These are phyloP conservation scores for Anthopleura xanthogrammica DNA, from an alignment of 92 coral and sea anemone species.

Conservation along the genomic window DNA sequence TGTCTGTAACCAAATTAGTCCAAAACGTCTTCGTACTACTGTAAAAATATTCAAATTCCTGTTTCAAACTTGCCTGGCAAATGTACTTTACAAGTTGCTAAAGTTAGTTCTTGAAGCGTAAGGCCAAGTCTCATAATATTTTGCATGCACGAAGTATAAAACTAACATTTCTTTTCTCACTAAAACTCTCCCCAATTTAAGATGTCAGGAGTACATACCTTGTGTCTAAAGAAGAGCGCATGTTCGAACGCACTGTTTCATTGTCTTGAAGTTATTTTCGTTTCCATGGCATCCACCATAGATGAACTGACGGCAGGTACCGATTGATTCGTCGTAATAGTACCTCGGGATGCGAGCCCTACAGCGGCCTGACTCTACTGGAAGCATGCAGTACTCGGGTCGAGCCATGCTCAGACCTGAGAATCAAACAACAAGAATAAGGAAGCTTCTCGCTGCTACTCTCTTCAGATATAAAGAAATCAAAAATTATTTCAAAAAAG, in stretches of 20 bases:
- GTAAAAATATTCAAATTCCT: no score
- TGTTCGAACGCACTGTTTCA: background rate
- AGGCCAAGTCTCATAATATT: no score
- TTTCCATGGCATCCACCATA: constrained; percentile 18
- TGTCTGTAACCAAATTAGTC: no score
- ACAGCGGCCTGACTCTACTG: background rate
- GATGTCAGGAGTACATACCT: background rate
- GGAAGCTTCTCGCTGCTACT: background rate
- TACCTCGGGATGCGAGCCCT: background rate
- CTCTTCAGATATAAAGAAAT: background rate
- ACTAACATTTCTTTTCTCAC: no score
- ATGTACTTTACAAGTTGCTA: no score
- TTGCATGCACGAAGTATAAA: no score
- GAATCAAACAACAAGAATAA: background rate
- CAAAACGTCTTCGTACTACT: no score
- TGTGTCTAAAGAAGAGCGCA: background rate
- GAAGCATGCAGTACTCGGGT: background rate
- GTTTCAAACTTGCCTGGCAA: no score
- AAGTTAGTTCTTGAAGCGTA: no score
- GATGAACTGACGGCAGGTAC: background rate
- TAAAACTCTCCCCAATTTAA: no score
- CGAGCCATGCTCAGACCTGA: background rate
- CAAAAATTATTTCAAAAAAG: background rate
- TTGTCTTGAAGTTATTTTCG: constrained; percentile 7
- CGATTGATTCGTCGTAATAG: background rate